Conservation (phyloP, 37 sponge, comb jelly and placozoan species). For the Haliclona indistincta region DNA sequence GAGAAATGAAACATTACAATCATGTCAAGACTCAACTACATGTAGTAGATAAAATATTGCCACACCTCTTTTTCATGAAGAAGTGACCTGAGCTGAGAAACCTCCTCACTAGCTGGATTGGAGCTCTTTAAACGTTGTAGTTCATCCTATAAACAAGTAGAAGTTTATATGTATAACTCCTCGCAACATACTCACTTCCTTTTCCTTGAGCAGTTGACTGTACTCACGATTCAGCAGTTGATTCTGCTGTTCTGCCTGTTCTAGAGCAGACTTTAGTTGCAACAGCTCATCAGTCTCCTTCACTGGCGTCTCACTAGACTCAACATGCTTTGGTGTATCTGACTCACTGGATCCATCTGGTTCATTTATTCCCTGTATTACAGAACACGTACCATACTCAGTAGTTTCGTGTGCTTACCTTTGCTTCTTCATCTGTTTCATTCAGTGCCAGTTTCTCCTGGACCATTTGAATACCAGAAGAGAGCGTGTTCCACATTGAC, state of each 20-base stretch:
- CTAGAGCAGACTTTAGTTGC: constrained; percentile 13
- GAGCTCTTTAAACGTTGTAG: too few species aligned
- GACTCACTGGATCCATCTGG: neutral
- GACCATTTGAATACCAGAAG: constrained; percentile 64
- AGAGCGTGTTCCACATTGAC: constrained; percentile 50
- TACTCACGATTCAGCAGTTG: constrained; percentile 58
- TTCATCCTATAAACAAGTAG: too few species aligned
- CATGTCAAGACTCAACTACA: neutral
- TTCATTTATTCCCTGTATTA: too few species aligned
- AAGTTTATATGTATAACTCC: neutral
- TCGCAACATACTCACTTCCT: constrained; percentile 36
- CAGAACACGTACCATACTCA: too few species aligned
- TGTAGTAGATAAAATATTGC: neutral
- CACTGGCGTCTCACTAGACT: neutral
- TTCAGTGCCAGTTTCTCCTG: constrained; percentile 63
- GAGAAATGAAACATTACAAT: neutral
- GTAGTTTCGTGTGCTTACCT: neutral
- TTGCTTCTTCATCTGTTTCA: neutral
- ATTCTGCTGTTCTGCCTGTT: constrained; percentile 47
- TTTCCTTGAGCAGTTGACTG: constrained; percentile 45
- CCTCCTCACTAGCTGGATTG: too few species aligned
- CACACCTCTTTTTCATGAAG: neutral
- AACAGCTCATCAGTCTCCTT: constrained; percentile 11
- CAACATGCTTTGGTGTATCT: neutral
- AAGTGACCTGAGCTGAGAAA: neutral